Base-by-base conservation (phyloP, 1,140 invertebrate genomes). In the Drosophila kanapiae region DNA sequence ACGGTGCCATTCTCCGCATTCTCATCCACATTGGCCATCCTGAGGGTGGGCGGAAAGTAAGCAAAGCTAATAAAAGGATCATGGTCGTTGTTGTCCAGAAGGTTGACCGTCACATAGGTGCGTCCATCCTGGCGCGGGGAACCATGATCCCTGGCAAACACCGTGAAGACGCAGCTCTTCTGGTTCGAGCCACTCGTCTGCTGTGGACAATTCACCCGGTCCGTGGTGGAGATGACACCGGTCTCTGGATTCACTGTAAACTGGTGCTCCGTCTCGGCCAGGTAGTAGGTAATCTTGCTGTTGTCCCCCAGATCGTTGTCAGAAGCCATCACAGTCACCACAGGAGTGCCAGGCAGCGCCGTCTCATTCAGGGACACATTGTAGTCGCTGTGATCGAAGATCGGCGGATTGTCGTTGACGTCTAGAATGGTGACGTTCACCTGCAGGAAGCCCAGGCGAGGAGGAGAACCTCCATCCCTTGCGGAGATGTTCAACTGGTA, bases 81-180 rank as follows among this genome's bases (percentile, higher is more conserved):
- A 91, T 99, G 98, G 94, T 99, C 98, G 93, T 99, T 99, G 3
- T 97, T 96, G 92, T 99, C 98, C 37, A 98, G 94, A 14, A 99
- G 94, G 93, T 98, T 98, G 0, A 99, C 97, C 5, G 97, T 98
- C 1, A 99, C 97, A 93, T 99, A 99, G 23, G 98, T 98, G 43
- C 98, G 94, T 6, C 98, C 98, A 91, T 98, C 97, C 93, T 98
- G 97, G 37, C 97, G 93, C 0, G 98, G 98, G 8, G 96, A 95
- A 1, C 98, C 98, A 80, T 98, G 97, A 94, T 99, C 98, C 53
- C 97, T 94, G 11, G 98, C 98, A 91, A 97, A 98, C 0, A 99
- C 97, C 0, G 98, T 98, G 80, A 99, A 97, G 10, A 99, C 97
- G 93, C 98, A 99, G 91, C 96, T 90, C 97, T 93, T 98, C 97